Evolutionary conservation across 35 echinoderm and acorn worm species (phyloP), one percentile per base, ranked within the genome.

Genomic region (Eucidaris tribuloides): DNA sequence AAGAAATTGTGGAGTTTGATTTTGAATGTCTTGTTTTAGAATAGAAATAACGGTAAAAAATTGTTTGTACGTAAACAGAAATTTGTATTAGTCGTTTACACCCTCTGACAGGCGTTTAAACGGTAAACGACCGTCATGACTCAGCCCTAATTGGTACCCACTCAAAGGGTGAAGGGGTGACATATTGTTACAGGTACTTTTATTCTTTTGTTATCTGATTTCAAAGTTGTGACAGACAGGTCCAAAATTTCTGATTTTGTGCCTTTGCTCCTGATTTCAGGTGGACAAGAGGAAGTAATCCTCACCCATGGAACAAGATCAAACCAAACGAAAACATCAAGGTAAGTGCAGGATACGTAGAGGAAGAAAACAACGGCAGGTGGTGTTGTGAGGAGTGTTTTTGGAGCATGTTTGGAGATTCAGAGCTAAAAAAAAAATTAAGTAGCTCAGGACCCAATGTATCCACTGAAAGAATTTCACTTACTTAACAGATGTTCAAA

Each of bases 261-360:
- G n/a, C 44, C 7, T 49, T 56, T 32, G 20, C 36, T 82, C 29
- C 3, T 62, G 1, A 23, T 79, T 78, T 62, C 63, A 89, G 86
- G 17, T 89, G 77, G 77, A 38, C 46, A 14, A 89, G 45, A 50
- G 56, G 40, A 19, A 81, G 65, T 25, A 89, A 89, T 65, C 86
- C 86, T 11, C 43, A 89, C 70, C 86, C 86, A 49, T 89, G 86
- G 86, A 65, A 37, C 0, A 89, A 24, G 56, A 89, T 89, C 37
- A 81, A 89, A 40, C 58, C 86, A 28, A 46, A 89, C 72, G 40
- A 89, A 46, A 81, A 89, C 60, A 89, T 89, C 24, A 89, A 89
- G 86, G 86, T 89, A 81, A 31, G 59, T 62, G 5, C 22, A 25
- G 22, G 44, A 50, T 0, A 20, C 6, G 11, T 31, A 71, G 19